Evolutionary conservation across 2,113 vertebrate genomes (phyloP).

Genomic region (Eclectus roratus): DNA sequence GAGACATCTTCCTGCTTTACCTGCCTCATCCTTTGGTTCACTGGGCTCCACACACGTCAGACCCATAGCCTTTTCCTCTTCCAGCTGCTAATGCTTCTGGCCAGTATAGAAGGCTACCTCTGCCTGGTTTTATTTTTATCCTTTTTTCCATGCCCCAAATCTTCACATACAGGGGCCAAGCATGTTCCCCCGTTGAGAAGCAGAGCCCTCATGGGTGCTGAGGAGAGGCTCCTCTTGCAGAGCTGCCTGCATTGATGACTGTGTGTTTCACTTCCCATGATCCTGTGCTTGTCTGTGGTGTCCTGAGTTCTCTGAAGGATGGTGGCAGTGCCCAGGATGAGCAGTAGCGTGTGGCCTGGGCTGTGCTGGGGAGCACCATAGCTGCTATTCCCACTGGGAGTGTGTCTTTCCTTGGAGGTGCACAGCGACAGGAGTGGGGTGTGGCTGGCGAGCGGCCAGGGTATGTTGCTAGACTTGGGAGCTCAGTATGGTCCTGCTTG

Average conservation of each 20-base stretch:
- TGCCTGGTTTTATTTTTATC: not conserved
- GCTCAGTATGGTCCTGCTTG: not conserved
- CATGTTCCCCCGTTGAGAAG: not conserved
- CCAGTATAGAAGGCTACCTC: not conserved
- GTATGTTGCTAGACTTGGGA: not conserved
- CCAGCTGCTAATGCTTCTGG: not conserved
- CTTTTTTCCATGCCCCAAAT: not conserved
- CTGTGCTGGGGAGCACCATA: not conserved
- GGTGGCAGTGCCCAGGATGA: not conserved
- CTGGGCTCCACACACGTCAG: not conserved
- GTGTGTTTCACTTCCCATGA: not conserved
- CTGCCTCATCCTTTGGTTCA: not conserved
- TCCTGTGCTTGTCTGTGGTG: not conserved
- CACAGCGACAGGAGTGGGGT: accelerated
- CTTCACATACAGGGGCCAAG: not conserved
- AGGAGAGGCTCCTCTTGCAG: not conserved
- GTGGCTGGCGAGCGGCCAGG: not conserved
- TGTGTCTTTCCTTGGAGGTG: not conserved
- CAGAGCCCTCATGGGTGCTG: not conserved
- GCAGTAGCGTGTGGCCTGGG: not conserved
- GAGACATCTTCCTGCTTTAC: not conserved
- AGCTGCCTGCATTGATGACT: not conserved
- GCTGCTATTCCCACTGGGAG: not conserved
- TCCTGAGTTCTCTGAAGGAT: not conserved
- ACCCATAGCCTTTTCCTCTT: not conserved